A percentile compares a stretch with the other conserved stretches of the same genome.
Conservation (phyloP, 2,888 invertebrate species). For the Meganola albula region DNA sequence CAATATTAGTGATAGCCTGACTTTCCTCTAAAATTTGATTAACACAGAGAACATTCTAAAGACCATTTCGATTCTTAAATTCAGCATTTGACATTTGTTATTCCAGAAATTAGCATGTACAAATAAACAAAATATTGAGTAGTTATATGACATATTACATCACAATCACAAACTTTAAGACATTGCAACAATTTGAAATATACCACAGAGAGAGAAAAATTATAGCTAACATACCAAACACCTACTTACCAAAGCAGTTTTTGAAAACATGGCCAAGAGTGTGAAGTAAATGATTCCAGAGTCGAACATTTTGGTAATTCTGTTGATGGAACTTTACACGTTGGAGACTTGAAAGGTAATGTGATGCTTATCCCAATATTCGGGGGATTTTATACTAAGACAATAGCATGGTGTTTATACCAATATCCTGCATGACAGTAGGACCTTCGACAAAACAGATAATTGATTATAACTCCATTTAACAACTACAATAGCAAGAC, state of each 20-base stretch:
- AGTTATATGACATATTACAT: no score
- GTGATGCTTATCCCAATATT: slow-evolving; percentile 1
- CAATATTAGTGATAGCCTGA: no score
- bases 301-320: slow-evolving; percentile 15
- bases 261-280: slow-evolving; percentile 4
- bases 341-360: slow-evolving; percentile 7
- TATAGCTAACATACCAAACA: no score
- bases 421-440: slow-evolving; percentile 26
- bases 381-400: slow-evolving; percentile 22
- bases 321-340: slow-evolving; percentile 2
- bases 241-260: slow-evolving; percentile 12
- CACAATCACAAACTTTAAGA: no score
- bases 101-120: no score
- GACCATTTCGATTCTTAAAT: no score
- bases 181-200: no score
- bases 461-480: slow-evolving; percentile 20
- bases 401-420: slow-evolving; percentile 14
- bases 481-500: slow-evolving; percentile 15
- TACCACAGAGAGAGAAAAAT: no score
- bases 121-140: no score
- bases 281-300: neutral
- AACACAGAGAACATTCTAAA: no score
- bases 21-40: no score
- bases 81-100: no score
- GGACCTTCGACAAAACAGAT: slow-evolving; percentile 14